Conservation (phyloP, 2,888 invertebrate genomes). For the Hyles lineata region DNA sequence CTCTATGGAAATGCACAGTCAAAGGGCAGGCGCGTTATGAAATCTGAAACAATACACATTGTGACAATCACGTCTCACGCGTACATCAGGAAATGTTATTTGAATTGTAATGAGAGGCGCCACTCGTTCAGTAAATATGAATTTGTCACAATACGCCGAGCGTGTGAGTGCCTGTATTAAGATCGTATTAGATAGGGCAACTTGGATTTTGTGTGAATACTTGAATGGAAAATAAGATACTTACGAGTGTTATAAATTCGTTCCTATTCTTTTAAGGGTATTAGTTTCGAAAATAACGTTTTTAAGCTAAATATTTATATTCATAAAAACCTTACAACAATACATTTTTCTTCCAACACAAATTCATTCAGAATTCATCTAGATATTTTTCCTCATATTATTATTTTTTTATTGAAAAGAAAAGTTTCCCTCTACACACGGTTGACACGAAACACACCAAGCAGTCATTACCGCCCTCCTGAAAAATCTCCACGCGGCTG, state of each 20-base stretch:
- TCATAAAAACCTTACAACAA: too few relatives aligned
- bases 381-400: background rate
- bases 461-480: slow-evolving; percentile 81
- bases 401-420: slow-evolving; percentile 28
- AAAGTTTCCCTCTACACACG: slow-evolving; percentile 54
- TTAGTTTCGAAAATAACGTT: too few relatives aligned
- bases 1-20: slow-evolving; percentile 73
- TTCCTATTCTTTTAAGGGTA: background rate
- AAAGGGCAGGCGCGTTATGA: slow-evolving; percentile 82
- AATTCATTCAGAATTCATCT: too few relatives aligned
- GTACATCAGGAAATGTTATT: slow-evolving; percentile 77
- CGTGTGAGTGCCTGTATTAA: background rate
- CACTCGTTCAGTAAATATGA: slow-evolving; percentile 55
- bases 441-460: slow-evolving; percentile 67
- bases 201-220: slow-evolving; percentile 17
- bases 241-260: background rate
- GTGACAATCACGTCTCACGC: slow-evolving; percentile 82
- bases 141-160: slow-evolving; percentile 17
- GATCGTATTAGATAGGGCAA: background rate
- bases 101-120: slow-evolving; percentile 79
- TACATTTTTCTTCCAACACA: too few relatives aligned
- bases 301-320: too few relatives aligned
- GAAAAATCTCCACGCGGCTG: slow-evolving; percentile 78
- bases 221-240: slow-evolving; percentile 13
- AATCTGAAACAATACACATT: slow-evolving; percentile 82